Base-by-base conservation (phyloP, 2,888 invertebrate genomes). In the Herminia tarsipennalis region DNA sequence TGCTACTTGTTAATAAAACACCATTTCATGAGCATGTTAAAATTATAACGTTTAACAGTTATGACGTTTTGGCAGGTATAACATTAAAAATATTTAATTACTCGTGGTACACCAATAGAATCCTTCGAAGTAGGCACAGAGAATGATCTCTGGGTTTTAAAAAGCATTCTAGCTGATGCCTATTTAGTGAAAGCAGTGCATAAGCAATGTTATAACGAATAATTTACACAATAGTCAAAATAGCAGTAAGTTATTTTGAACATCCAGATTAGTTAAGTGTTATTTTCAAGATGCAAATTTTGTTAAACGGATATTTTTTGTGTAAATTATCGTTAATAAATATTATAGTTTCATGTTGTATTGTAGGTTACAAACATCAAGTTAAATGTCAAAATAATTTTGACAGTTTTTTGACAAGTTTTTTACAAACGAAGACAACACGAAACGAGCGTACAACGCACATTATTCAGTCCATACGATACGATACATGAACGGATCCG, bases 111-210 rank as follows among this genome's bases (percentile, higher is more conserved):
- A 63, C 81, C 84, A 36, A 91, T 94, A 76, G 85, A 79, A 83
- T 96, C 96, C 93, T 97, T 97, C 50, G 97, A 95, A 25, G 97
- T 96, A 57, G 98, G 98, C 88, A 98, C 96, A 76, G 97, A 98
- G 87, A 97, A 97, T 67, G 97, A 97, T 78, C 98, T 94, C 93
- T 97, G 97, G 67, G 97, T 97, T 93, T 97, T 97, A 92, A 97
- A 97, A 92, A 95, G 94, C 93, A 96, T 95, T 92, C 95, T 93
- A 88, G 94, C 94, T 82, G 93, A 85, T 30, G 82, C 78, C 89
- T 90, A 81, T 44, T 47, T 37, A 66, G 48, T 48, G 50, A 34
- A 81, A 81, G 83, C 82, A 75, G 73, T 78, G 78, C 79, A 77
- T 46, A 71, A 73, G 74, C 62, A 59, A n/a, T 59, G 56, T 58